Evolutionary conservation across 2,797 vertebrate genomes (phyloP).

Genomic region (Cossypha niveicapilla): DNA sequence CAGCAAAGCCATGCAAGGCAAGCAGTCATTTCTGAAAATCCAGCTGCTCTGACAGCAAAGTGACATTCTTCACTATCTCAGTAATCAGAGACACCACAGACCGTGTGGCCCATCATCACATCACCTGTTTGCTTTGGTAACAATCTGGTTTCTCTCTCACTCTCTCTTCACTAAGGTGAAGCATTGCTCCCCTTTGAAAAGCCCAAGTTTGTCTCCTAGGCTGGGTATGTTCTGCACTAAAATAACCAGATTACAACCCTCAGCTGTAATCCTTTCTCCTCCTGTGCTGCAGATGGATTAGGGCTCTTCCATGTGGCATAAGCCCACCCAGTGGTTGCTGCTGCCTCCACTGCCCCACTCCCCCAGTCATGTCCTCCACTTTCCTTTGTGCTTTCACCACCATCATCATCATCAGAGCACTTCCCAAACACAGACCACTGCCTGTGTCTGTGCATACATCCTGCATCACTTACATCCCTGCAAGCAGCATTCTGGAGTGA

Average conservation of each 20-base stretch:
- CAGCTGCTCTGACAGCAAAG: not conserved
- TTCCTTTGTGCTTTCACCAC: not conserved
- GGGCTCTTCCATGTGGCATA: not conserved
- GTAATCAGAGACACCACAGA: not conserved
- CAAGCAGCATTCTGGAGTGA: not conserved
- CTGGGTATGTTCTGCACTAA: not conserved
- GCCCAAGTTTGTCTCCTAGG: not conserved
- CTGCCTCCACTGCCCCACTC: not conserved
- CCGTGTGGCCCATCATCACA: not conserved
- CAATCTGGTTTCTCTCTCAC: not conserved
- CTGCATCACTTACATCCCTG: not conserved
- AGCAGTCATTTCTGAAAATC: not conserved
- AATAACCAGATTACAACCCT: not conserved
- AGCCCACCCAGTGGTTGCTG: not conserved
- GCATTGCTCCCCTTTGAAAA: not conserved
- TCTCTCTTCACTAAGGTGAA: not conserved
- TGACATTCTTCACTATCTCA: not conserved
- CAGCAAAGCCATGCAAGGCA: not conserved
- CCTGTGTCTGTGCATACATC: accelerated
- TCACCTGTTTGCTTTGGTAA: not conserved
- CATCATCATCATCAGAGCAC: not conserved
- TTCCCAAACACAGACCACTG: not conserved
- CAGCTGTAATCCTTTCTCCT: not conserved
- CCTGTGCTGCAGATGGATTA: not conserved
- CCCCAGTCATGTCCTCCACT: not conserved